Evolutionary conservation across 2,888 invertebrate genomes (phyloP).

Genomic region (Conomelus anceps): DNA sequence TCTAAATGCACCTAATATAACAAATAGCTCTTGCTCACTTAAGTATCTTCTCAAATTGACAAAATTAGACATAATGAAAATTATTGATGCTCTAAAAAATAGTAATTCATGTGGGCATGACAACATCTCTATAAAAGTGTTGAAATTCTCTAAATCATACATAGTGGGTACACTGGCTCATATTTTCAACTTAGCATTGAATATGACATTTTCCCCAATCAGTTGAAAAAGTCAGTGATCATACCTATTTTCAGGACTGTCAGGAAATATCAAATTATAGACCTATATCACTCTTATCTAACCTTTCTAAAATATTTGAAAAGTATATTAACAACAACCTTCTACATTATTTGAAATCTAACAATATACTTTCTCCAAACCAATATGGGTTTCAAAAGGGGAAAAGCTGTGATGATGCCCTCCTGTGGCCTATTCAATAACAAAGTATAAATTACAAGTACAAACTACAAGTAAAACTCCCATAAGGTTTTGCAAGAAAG

Average conservation of each 20-base stretch:
- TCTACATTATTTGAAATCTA: not conserved
- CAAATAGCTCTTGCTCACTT: not conserved
- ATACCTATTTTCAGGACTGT: slow-evolving; percentile 17
- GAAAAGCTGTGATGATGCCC: not conserved
- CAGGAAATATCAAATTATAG: slow-evolving; percentile 14
- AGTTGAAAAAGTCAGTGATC: slow-evolving; percentile 16
- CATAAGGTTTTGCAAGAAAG: too few species aligned
- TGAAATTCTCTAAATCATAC: not conserved
- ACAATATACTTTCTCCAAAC: not conserved
- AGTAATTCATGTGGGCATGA: not conserved
- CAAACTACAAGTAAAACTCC: too few species aligned
- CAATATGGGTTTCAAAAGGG: not conserved
- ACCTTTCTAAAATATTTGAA: slow-evolving; percentile 23
- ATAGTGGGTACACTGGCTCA: not conserved
- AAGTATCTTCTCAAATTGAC: not conserved
- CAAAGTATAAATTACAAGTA: too few species aligned
- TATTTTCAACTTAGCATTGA: not conserved
- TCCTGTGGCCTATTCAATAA: too few species aligned
- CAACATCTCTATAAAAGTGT: not conserved
- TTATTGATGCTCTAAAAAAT: not conserved
- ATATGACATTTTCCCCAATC: not conserved
- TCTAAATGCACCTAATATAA: not conserved
- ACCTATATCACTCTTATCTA: slow-evolving; percentile 18
- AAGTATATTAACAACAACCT: not conserved
- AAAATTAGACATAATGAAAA: not conserved